phyloP scores from a whole-genome alignment of 2,797 vertebrate genomes.

The Sebastes variabilis region DNA sequence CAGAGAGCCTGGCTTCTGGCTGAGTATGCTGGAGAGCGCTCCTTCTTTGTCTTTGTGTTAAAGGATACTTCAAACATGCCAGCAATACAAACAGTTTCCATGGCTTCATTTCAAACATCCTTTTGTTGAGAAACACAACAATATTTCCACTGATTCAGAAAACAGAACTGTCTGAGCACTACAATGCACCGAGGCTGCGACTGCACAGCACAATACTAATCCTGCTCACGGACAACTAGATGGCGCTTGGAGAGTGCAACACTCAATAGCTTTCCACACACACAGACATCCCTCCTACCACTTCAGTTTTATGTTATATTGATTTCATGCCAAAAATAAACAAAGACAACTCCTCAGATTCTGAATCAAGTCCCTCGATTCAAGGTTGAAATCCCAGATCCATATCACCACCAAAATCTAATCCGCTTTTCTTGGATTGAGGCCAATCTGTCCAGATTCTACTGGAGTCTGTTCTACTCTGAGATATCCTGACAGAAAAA shows the following conservation, averaged over 20 bases:
- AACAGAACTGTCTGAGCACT: background rate
- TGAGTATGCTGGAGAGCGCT: background rate
- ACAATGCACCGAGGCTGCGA: background rate
- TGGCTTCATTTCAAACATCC: background rate
- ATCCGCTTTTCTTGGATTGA: background rate
- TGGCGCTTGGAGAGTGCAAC: background rate
- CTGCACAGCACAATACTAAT: background rate
- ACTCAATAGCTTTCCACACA: background rate
- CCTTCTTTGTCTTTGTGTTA: slow-evolving; percentile 3
- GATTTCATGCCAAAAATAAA: slow-evolving; percentile 4
- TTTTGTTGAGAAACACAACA: background rate
- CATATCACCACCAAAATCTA: background rate
- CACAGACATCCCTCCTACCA: background rate
- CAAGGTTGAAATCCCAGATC: background rate
- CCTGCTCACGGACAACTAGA: background rate
- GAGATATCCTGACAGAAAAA: background rate
- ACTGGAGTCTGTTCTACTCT: background rate
- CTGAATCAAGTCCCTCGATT: background rate
- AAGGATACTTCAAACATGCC: background rate
- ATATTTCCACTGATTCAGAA: slow-evolving; percentile 4
- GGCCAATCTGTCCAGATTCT: background rate
- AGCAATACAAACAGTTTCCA: background rate
- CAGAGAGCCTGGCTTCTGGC: background rate
- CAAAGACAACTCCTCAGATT: background rate
- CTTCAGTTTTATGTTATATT: background rate